phyloP scores from a whole-genome alignment of 2,888 invertebrate species.

The Cantharis flavilabris region DNA sequence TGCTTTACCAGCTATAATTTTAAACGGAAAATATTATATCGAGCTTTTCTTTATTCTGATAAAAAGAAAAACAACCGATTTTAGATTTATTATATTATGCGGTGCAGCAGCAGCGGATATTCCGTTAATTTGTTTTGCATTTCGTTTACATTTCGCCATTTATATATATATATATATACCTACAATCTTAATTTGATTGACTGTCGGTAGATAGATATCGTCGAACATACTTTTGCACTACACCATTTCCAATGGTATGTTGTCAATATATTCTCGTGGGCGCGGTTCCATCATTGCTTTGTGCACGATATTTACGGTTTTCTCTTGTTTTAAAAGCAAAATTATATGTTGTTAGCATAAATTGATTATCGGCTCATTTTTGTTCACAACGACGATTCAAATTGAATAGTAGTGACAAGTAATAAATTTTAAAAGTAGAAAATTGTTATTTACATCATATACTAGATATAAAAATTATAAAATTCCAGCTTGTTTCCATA shows the following conservation, averaged over 20 bases:
- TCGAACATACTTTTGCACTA: constrained; percentile 36
- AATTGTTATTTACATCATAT: not conserved
- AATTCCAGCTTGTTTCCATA: not conserved
- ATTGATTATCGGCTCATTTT: constrained; percentile 1
- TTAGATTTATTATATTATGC: not conserved
- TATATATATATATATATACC: constrained; percentile 38
- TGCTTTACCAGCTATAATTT: constrained; percentile 16
- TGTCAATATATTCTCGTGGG: constrained; percentile 28
- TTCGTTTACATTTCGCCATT: constrained; percentile 36
- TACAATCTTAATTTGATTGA: constrained; percentile 44
- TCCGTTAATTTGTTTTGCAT: constrained; percentile 40
- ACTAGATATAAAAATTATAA: not conserved
- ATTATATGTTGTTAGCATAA: constrained; percentile 2
- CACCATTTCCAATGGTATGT: constrained; percentile 32
- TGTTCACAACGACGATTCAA: not conserved
- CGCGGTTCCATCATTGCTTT: constrained; percentile 28
- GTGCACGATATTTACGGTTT: constrained; percentile 23
- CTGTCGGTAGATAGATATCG: constrained; percentile 39
- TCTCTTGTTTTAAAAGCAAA: constrained; percentile 16
- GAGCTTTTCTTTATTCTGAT: not conserved
- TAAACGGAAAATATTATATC: not conserved
- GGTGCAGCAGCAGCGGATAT: not conserved
- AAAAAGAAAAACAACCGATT: not conserved
- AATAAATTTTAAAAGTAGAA: not conserved
- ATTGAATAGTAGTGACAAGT: not conserved